A percentile compares a stretch with the other conserved stretches of the same genome.
Evolutionary conservation across 2,888 invertebrate genomes (phyloP).

Genomic region (Synergus japonicus): DNA sequence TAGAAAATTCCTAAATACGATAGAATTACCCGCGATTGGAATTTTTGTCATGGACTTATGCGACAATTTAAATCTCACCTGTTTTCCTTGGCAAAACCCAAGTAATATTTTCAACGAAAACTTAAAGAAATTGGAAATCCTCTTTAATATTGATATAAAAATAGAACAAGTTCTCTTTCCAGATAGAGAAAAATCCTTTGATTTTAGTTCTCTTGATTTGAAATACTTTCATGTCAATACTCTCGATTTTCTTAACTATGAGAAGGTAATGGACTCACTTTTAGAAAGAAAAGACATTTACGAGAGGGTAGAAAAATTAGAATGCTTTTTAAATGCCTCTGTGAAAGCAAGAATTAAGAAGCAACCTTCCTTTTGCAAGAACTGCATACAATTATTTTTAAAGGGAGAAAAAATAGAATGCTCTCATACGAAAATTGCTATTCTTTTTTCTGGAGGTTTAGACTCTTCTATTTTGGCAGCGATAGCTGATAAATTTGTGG

Average conservation of each 20-base stretch:
- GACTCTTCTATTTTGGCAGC: conserved; percentile 96
- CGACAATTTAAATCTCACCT: conserved; percentile 68
- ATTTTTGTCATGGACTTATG: conserved; percentile 80
- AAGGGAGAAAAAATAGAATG: conserved; percentile 66
- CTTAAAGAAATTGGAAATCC: conserved; percentile 71
- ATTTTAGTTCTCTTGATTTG: conserved; percentile 49
- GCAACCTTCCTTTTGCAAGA: conserved; percentile 82
- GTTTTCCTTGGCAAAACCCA: conserved; percentile 77
- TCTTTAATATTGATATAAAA: conserved; percentile 69
- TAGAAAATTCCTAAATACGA: conserved; percentile 76
- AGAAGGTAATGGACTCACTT: conserved; percentile 76
- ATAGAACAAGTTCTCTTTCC: conserved; percentile 56
- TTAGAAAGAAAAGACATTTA: conserved; percentile 74
- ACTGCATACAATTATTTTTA: conserved; percentile 77
- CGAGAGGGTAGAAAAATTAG: conserved; percentile 78
- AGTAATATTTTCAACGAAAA: conserved; percentile 71
- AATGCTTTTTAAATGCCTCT: conserved; percentile 80
- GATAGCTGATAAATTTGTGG: conserved; percentile 85
- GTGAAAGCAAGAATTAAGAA: conserved; percentile 81
- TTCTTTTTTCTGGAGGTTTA: conserved; percentile 97
- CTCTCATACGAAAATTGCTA: conserved; percentile 82
- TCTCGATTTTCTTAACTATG: conserved; percentile 68
- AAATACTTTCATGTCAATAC: conserved; percentile 60
- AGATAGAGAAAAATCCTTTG: conserved; percentile 24
- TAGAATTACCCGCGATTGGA: conserved; percentile 83